Evolutionary conservation across 2,888 invertebrate genomes (phyloP).

Genomic region (Cryptus armator): DNA sequence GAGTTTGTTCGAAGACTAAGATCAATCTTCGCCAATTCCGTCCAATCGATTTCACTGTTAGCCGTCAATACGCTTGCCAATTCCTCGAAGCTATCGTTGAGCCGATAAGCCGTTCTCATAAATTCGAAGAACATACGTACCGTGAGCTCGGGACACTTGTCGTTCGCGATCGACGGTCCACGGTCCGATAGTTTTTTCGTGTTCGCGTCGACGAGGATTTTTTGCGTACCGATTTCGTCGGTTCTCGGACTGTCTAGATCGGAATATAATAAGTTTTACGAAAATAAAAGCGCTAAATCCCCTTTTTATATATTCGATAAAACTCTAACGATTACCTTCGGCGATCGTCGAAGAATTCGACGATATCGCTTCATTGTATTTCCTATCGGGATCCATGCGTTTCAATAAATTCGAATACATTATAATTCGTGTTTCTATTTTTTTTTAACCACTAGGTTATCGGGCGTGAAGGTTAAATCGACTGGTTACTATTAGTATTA

Average conservation of each 20-base stretch:
- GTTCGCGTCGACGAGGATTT: constrained; percentile 47
- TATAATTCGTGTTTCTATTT: neutral
- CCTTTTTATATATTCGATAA: neutral
- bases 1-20: constrained; percentile 80
- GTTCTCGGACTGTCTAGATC: constrained; percentile 50
- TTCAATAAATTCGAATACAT: constrained; percentile 70
- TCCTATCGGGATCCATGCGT: constrained; percentile 64
- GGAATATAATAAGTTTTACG: constrained; percentile 11
- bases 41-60: constrained; percentile 86
- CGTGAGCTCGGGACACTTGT: constrained; percentile 87
- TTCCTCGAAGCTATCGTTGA: constrained; percentile 86
- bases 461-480: neutral
- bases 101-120: constrained; percentile 91
- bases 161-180: constrained; percentile 56
- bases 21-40: constrained; percentile 85
- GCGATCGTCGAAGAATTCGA: constrained; percentile 54
- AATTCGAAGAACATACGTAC: constrained; percentile 91
- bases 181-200: constrained; percentile 62
- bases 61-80: constrained; percentile 79
- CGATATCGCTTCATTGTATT: constrained; percentile 63
- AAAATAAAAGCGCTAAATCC: neutral
- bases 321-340: constrained; percentile 61
- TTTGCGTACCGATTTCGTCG: constrained; percentile 48
- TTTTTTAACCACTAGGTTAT: constrained; percentile 32
- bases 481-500: neutral